Evolutionary conservation across 2,113 vertebrate genomes (phyloP).

Genomic region (Benitochromis conjunctus): DNA sequence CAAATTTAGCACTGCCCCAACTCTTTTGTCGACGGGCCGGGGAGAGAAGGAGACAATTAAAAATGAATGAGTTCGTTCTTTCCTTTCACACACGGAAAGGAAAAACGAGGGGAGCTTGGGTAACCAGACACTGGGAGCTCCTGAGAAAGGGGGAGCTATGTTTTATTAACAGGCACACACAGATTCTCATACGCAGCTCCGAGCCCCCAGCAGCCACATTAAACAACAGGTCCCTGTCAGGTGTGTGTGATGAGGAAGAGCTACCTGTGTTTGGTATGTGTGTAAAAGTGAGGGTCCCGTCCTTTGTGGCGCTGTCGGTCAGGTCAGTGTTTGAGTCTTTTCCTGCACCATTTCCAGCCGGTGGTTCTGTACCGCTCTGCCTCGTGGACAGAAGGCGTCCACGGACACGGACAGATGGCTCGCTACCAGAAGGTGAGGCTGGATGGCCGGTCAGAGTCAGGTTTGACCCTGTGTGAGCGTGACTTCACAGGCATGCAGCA

Average conservation of each 20-base stretch:
- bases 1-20: not conserved
- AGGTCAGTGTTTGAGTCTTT: constrained; percentile 31
- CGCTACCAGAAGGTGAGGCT: constrained; percentile 72
- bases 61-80: constrained; percentile 74
- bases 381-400: constrained; percentile 47
- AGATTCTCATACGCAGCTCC: not conserved
- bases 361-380: constrained; percentile 60
- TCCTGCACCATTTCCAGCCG: constrained; percentile 51
- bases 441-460: constrained; percentile 19
- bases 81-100: constrained; percentile 67
- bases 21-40: constrained; percentile 15
- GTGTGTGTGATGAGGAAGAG: constrained; percentile 17
- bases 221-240: constrained; percentile 42
- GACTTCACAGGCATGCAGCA: constrained; percentile 56
- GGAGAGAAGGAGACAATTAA: constrained; percentile 62
- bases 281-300: not conserved
- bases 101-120: constrained; percentile 42
- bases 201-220: constrained; percentile 17
- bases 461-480: constrained; percentile 48
- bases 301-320: not conserved
- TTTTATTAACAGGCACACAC: constrained; percentile 67
- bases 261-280: constrained; percentile 13
- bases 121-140: constrained; percentile 64
- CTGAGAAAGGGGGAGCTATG: constrained; percentile 46
- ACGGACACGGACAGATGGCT: constrained; percentile 53